phyloP scores from a whole-genome alignment of 2,113 vertebrate species.

The Chamaetylas fuelleborni region DNA sequence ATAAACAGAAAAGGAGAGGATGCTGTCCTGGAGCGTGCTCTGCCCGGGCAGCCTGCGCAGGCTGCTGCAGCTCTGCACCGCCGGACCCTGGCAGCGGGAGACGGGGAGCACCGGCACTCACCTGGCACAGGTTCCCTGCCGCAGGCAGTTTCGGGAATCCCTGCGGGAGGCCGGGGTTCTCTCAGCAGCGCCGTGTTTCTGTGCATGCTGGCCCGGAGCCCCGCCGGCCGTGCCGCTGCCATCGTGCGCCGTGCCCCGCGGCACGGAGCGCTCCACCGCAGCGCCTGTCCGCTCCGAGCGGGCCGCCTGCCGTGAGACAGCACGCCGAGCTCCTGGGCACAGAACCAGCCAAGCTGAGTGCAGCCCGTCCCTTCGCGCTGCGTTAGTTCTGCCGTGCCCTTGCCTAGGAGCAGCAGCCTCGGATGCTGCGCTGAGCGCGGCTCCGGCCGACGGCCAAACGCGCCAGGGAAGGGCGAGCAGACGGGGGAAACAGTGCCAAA shows the following conservation, averaged over 20 bases:
- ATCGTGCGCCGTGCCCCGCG: background rate
- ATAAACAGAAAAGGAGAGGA: background rate
- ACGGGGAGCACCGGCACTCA: rapidly evolving
- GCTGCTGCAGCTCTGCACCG: rapidly evolving
- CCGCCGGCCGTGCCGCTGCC: background rate
- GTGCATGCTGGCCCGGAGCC: rapidly evolving
- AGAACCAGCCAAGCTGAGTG: no score
- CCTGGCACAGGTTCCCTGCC: rapidly evolving
- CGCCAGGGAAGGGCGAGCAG: rapidly evolving
- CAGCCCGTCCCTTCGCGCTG: background rate
- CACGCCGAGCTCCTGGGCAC: background rate
- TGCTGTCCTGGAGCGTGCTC: no score
- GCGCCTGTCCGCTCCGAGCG: background rate
- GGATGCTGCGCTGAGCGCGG: rapidly evolving
- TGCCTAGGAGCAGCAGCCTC: rapidly evolving
- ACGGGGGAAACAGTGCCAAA: rapidly evolving
- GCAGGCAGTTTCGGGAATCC: background rate
- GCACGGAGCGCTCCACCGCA: conserved; percentile 42
- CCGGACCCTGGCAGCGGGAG: rapidly evolving
- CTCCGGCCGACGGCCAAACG: rapidly evolving
- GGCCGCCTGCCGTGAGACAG: background rate
- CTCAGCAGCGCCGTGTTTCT: rapidly evolving
- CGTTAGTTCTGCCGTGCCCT: rapidly evolving
- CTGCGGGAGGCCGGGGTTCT: rapidly evolving
- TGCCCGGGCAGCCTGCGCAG: background rate